Base-by-base conservation (phyloP, 2,888 invertebrate genomes). In the Doris montereyensis region DNA sequence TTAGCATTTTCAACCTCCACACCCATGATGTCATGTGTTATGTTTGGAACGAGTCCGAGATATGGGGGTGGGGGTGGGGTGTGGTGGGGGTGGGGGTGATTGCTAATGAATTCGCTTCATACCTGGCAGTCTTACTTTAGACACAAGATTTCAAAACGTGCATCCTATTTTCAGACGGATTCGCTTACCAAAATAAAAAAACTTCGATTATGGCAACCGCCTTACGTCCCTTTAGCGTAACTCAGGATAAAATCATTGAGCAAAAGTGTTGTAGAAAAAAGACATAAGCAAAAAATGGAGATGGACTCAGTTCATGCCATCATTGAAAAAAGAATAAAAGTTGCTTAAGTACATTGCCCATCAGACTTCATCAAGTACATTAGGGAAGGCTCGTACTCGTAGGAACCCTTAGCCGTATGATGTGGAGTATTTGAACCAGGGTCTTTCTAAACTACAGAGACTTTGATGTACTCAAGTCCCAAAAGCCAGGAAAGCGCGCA, bases 1-100 rank as follows among this genome's bases (percentile, higher is more conserved):
- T 62, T n/a, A 62, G 21, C 5, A 62, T 62, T 5, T n/a, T 17
- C 21, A 21, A 62, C 21, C 62, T 62, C 4, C 8, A n/a, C 62
- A 17, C 62, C 13, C 62, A 24, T 62, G 62, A 13, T 62, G 8
- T 62, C 13, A 13, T 17, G 62, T 62, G 62, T 24, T 62, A 62
- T 62, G 62, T 62, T 5, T 62, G 62, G 62, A 62, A 62, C 21
- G 62, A 62, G 62, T n/a, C 62, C 4, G 62, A 62, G 21, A 21
- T 13, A n/a, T n/a, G n/a, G n/a, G n/a, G n/a, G n/a, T n/a, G n/a
- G n/a, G n/a, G n/a, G n/a, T n/a, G n/a, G n/a, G n/a, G n/a, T n/a
- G n/a, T n/a, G n/a, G n/a, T n/a, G n/a, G n/a, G n/a, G n/a, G n/a
- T n/a, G n/a, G n/a, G n/a, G n/a, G n/a, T n/a, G n/a, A n/a, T n/a